These are phyloP conservation scores for Donacobius atricapilla DNA, from an alignment of 2,113 vertebrate species.

Conservation along the genomic window DNA sequence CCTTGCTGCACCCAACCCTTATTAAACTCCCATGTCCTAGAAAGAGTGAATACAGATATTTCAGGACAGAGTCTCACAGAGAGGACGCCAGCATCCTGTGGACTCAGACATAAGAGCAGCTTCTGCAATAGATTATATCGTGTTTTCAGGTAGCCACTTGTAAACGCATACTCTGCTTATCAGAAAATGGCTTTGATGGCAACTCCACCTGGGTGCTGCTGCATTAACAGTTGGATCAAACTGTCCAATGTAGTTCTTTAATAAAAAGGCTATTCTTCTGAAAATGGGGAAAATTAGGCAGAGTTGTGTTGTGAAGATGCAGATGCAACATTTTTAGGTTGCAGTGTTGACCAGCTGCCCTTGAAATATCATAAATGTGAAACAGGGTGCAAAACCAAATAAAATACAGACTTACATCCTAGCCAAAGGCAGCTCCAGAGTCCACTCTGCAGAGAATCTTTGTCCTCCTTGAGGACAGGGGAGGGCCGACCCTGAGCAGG, in stretches of 20 bases:
- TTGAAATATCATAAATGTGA: not conserved
- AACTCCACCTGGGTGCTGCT: not conserved
- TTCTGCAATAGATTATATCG: not conserved
- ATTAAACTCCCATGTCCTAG: not conserved
- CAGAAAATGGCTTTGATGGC: not conserved
- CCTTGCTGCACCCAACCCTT: not conserved
- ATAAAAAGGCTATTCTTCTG: not conserved
- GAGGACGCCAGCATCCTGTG: not conserved
- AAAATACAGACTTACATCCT: not conserved
- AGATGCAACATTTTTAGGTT: not conserved
- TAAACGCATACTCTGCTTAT: not conserved
- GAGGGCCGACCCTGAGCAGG: not conserved
- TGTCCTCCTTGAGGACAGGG: not conserved
- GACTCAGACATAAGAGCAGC: not conserved
- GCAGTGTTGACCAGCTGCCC: not conserved
- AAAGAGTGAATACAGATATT: not conserved
- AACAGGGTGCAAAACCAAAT: not conserved
- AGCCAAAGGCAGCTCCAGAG: not conserved
- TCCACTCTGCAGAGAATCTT: not conserved
- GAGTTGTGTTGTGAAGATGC: not conserved
- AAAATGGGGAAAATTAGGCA: not conserved
- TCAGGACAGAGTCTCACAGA: not conserved
- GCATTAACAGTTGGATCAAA: not conserved
- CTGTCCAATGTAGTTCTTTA: not conserved
- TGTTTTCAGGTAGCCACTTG: not conserved